Conservation (phyloP, 2,888 invertebrate species). For the Blastobasis adustella region DNA sequence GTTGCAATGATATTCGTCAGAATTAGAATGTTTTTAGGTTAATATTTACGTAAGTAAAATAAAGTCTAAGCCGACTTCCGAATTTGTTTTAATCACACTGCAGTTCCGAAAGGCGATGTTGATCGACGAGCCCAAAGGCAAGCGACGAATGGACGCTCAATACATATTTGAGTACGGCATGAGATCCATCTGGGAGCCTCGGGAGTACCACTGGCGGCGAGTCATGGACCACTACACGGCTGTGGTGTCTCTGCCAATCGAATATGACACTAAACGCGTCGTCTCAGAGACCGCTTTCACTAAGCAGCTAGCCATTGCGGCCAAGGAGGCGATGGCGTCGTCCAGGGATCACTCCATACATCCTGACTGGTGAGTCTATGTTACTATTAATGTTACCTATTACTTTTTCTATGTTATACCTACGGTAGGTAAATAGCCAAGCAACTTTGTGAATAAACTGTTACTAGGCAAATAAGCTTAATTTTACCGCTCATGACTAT, state of each 20-base stretch:
- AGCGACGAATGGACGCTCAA: conserved; percentile 41
- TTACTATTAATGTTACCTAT: no score
- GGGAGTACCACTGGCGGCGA: conserved; percentile 56
- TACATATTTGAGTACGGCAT: conserved; percentile 52
- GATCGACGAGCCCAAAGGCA: conserved; percentile 40
- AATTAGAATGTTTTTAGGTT: no score
- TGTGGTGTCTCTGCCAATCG: conserved; percentile 43
- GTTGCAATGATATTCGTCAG: no score
- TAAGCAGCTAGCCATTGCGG: conserved; percentile 42
- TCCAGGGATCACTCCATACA: conserved; percentile 46
- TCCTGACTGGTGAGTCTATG: conserved; percentile 52
- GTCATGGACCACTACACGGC: conserved; percentile 58
- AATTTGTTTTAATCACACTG: conserved; percentile 5
- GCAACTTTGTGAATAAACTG: no score
- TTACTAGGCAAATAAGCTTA: no score
- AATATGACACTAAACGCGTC: conserved; percentile 36
- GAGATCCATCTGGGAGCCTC: conserved; percentile 42
- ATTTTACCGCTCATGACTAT: no score
- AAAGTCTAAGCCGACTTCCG: no score
- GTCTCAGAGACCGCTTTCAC: conserved; percentile 41
- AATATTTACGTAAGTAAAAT: no score
- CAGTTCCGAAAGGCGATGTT: conserved; percentile 52
- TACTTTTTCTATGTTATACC: no score
- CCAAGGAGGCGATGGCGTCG: conserved; percentile 36
- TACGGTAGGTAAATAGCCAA: no score